Conservation (phyloP, 2,888 invertebrate species). For the Pyralis farinalis region DNA sequence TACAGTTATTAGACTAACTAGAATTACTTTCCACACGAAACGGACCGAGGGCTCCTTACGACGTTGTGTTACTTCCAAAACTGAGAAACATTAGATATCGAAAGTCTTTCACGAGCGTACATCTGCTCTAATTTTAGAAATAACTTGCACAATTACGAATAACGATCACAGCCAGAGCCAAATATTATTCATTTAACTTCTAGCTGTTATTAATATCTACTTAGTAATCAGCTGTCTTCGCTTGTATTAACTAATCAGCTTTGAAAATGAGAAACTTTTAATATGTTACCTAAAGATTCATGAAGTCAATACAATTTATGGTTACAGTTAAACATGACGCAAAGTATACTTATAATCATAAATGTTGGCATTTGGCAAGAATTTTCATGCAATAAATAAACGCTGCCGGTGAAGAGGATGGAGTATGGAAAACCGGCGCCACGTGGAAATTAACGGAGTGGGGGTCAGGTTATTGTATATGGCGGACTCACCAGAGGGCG, state of each 20-base stretch:
- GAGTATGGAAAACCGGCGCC: constrained; percentile 20
- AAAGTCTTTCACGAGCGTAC: constrained; percentile 8
- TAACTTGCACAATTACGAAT: constrained; percentile 11
- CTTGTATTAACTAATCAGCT: too few relatives aligned
- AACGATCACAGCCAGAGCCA: constrained; percentile 12
- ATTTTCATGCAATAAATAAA: constrained; percentile 47
- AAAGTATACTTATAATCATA: background rate
- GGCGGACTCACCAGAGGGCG: constrained; percentile 67
- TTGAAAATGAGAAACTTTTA: too few relatives aligned
- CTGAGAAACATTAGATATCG: constrained; percentile 7
- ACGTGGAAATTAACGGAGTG: constrained; percentile 20
- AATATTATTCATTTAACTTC: constrained; percentile 10
- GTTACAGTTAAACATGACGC: background rate
- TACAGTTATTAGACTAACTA: constrained; percentile 6
- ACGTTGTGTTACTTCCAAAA: constrained; percentile 7
- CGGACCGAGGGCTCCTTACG: background rate
- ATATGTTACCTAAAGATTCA: too few relatives aligned
- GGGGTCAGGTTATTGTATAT: background rate
- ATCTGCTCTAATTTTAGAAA: constrained; percentile 9
- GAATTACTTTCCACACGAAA: background rate
- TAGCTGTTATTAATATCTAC: constrained; percentile 5
- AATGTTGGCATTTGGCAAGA: constrained; percentile 36
- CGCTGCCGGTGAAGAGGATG: constrained; percentile 43
- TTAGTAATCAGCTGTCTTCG: background rate
- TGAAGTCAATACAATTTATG: background rate